Base-by-base conservation (phyloP, 2,888 invertebrate genomes). In the Strigamia transsilvanica region DNA sequence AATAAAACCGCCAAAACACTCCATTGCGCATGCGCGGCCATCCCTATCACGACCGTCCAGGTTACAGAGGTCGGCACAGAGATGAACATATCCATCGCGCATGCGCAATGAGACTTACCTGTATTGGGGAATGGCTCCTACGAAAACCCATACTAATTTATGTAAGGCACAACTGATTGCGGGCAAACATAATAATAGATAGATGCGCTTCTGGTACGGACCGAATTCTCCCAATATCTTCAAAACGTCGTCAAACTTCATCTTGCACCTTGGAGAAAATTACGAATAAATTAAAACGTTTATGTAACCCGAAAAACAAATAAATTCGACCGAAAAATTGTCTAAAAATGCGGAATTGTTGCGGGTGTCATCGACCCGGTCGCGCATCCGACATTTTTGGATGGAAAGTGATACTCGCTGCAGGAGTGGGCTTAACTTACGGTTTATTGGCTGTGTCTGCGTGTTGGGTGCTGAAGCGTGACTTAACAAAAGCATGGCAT, bases 191-290 rank as follows among this genome's bases (percentile, higher is more conserved):
- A 93, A 89, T 73, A 93, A 87, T 83, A 93, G 89, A 86, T 92
- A 93, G 84, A 93, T 92, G 83, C 91, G 89, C 85, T 90, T 91
- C 87, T 93, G 93, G 86, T 93, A 93, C 78, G 89, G 90, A 21
- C 93, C 93, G 85, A 93, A 93, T 85, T 92, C 92, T 61, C 93
- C 93, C 87, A 93, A 88, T 82, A 91, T 88, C 2, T 90, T 88
- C 82, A 93, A 90, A 23, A 93, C 91, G 84, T 92, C 92, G 86
- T 93, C 93, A 88, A 93, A 93, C 82, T 92, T 91, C 93, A 93
- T 93, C 18, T 21, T 73, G 41, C 4, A 51, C 51, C 51, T 51
- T 34, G 61, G 34, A 51, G n/a, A 51, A 51, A 51, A 15, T 5
- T 18, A 51, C 3, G 13, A 18, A 51, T 34, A 3, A 34, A 34